Base-by-base conservation (phyloP, 1,140 invertebrate species). In the Watersipora subatra region DNA sequence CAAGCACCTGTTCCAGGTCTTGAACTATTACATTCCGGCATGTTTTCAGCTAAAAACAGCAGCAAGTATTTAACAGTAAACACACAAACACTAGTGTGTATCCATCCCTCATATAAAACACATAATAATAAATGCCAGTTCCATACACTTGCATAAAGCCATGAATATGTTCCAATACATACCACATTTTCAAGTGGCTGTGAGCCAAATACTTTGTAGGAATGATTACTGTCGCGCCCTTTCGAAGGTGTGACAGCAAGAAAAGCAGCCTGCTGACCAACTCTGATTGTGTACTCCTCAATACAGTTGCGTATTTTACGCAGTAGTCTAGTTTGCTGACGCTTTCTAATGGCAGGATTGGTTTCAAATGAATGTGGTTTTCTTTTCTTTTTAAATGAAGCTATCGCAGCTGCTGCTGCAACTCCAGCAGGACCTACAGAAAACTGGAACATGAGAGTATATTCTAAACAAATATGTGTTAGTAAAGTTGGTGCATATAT, bases 191-290 rank as follows among this genome's bases (percentile, higher is more conserved):
- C 93, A 7, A 97, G 80, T 2, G 93, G 94, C 79, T 97, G 95
- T 46, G 93, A 93, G 19, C 93, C 93, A 82, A 97, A 97, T 62
- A 95, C 93, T 83, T 93, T 93, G 67, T 75, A 79, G 7, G 73
- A 69, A 63, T 75, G 63, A 65, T 69, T 62, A 65, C 69, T 67
- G 63, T 72, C 69, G 91, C 82, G 91, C 90, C 91, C 89, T 83
- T 96, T 96, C n/a, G 93, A 92, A 0, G 94, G 94, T 24, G 93
- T 96, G 58, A 92, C 92, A 64, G 96, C 92, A 74, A 97, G 82
- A 27, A 97, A 92, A 46, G 97, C 87, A 0, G 94, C 94, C 80
- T 97, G 94, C 76, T 97, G 93, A n/a, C 94, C 94, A 57, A 97
- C 93, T 67, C 94, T 83, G 0, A 92, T 94, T 58, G 93, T 91